Evolutionary conservation across 2,888 invertebrate genomes (phyloP).

Genomic region (Boloria selene): DNA sequence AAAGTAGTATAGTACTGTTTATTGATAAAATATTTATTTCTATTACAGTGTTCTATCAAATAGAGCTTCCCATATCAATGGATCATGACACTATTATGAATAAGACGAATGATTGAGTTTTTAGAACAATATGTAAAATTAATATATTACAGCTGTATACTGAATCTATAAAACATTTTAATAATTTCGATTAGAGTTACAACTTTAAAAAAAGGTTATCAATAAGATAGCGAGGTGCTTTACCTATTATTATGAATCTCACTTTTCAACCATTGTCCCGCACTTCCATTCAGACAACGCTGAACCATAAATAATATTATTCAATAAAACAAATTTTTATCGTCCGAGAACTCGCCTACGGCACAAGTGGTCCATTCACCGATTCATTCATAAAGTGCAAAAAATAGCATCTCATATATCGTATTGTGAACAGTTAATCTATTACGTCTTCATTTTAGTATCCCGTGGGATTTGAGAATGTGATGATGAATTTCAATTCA

Average conservation of each 20-base stretch:
- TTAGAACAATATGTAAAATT: no score
- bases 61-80: no score
- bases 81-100: no score
- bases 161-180: no score
- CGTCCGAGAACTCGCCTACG: slow-evolving; percentile 54
- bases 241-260: slow-evolving; percentile 3
- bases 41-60: no score
- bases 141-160: no score
- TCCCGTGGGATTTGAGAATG: slow-evolving; percentile 68
- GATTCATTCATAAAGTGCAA: slow-evolving; percentile 59
- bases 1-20: no score
- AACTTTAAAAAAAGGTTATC: slow-evolving; percentile 1
- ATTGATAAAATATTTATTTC: no score
- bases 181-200: not conserved
- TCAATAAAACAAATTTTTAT: slow-evolving; percentile 79
- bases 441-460: slow-evolving; percentile 70
- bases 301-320: slow-evolving; percentile 70
- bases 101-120: no score
- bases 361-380: slow-evolving; percentile 52
- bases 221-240: not conserved
- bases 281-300: slow-evolving; percentile 43
- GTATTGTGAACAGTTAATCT: slow-evolving; percentile 62
- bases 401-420: slow-evolving; percentile 44
- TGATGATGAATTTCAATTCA: slow-evolving; percentile 59
- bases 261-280: slow-evolving; percentile 12